A percentile compares a stretch with the other conserved stretches of the same genome.
These are phyloP conservation scores for Erannis defoliaria DNA, from an alignment of 2,888 invertebrate species.

Conservation along the genomic window DNA sequence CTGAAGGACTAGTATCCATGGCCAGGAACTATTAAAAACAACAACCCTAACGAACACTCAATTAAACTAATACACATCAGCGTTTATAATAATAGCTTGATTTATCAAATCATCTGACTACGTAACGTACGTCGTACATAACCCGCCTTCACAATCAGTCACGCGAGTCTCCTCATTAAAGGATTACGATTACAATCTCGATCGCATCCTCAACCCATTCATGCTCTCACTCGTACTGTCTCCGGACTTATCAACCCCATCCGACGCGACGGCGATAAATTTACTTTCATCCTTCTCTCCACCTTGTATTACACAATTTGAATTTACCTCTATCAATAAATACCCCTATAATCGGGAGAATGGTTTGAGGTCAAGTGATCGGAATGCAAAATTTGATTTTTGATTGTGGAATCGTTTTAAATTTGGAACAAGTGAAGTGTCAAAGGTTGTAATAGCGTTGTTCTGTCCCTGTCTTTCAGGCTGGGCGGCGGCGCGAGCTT, in stretches of 20 bases:
- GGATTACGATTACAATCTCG: conserved; percentile 54
- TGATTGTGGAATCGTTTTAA: conserved; percentile 42
- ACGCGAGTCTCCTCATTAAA: conserved; percentile 69
- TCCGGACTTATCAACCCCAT: conserved; percentile 72
- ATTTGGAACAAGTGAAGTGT: conserved; percentile 58
- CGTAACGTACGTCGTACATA: conserved; percentile 21
- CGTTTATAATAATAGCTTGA: too few species aligned
- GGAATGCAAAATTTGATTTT: conserved; percentile 33
- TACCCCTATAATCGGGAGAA: not conserved
- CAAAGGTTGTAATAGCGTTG: conserved; percentile 62
- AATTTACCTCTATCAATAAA: conserved; percentile 42
- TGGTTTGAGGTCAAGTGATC: not conserved
- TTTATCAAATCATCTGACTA: conserved; percentile 30
- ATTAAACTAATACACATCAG: too few species aligned
- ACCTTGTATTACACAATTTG: conserved; percentile 65
- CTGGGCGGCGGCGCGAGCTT: conserved; percentile 84
- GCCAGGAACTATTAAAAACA: too few species aligned
- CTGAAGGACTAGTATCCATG: too few species aligned
- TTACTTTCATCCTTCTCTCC: conserved; percentile 82
- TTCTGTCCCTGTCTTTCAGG: conserved; percentile 82
- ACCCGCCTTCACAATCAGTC: conserved; percentile 60
- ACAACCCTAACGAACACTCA: too few species aligned
- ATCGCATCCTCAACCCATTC: conserved; percentile 72
- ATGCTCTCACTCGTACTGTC: conserved; percentile 74
- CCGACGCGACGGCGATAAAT: conserved; percentile 81